These are phyloP conservation scores for Anguilla rostrata DNA, from an alignment of 2,113 vertebrate genomes.

Conservation along the genomic window DNA sequence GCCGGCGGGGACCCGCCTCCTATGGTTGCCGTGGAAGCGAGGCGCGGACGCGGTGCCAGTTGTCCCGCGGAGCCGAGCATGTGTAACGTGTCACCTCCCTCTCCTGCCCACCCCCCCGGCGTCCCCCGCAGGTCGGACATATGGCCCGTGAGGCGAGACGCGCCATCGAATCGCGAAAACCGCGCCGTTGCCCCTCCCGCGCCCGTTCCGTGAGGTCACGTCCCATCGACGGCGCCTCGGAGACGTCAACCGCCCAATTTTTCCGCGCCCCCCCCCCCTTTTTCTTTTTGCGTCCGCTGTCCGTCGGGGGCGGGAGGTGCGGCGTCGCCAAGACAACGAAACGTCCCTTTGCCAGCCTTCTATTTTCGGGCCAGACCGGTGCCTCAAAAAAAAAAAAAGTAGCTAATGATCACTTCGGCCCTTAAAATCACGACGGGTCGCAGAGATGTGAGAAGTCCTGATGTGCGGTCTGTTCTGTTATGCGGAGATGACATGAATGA, in stretches of 20 bases:
- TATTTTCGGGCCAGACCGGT: too few relatives aligned
- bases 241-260: background rate
- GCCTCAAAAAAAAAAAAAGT: too few relatives aligned
- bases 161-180: background rate
- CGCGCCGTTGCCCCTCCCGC: background rate
- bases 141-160: background rate
- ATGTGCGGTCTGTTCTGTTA: too few relatives aligned
- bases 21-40: background rate
- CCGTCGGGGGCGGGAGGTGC: too few relatives aligned
- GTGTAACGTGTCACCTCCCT: background rate
- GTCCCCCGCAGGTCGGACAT: background rate
- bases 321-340: too few relatives aligned
- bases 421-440: too few relatives aligned
- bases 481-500: too few relatives aligned
- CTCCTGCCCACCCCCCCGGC: background rate
- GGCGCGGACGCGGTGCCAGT: background rate
- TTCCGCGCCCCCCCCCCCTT: background rate
- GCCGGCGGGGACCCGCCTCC: background rate
- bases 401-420: too few relatives aligned
- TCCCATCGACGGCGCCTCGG: background rate
- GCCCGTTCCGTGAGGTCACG: background rate
- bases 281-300: background rate
- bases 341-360: too few relatives aligned
- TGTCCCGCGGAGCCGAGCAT: background rate
- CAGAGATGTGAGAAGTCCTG: too few relatives aligned